phyloP scores from a whole-genome alignment of 1,140 invertebrate genomes.

The Coboldia fuscipes region DNA sequence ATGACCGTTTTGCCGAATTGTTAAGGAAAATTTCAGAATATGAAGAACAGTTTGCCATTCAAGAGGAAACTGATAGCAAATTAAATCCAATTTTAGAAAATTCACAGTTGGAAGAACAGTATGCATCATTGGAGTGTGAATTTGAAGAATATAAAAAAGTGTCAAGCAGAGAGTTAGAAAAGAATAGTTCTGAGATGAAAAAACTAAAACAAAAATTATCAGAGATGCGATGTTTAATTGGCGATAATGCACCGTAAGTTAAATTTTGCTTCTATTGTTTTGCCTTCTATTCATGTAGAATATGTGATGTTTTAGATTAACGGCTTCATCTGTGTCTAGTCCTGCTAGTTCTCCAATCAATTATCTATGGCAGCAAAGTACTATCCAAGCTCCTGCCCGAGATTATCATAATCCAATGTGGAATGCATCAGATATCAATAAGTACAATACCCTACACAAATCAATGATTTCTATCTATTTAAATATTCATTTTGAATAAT shows the following conservation, averaged over 20 bases:
- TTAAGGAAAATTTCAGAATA: slow-evolving; percentile 55
- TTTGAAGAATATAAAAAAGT: slow-evolving; percentile 27
- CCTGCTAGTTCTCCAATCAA: slow-evolving; percentile 22
- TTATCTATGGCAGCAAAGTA: slow-evolving; percentile 24
- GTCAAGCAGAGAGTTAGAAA: slow-evolving; percentile 14
- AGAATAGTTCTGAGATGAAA: slow-evolving; percentile 29
- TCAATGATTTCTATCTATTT: background rate
- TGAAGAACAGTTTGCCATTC: slow-evolving; percentile 44
- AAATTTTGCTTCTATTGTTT: no score
- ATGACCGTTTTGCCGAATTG: slow-evolving; percentile 53
- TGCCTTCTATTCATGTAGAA: no score
- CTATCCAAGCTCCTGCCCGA: slow-evolving; percentile 19
- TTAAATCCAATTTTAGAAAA: slow-evolving; percentile 58
- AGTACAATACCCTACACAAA: background rate
- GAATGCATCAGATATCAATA: background rate
- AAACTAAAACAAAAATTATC: slow-evolving; percentile 27
- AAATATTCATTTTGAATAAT: no score
- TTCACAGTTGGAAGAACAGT: slow-evolving; percentile 46
- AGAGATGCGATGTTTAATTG: slow-evolving; percentile 14
- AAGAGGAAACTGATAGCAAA: slow-evolving; percentile 23
- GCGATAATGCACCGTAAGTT: no score
- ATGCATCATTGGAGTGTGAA: slow-evolving; percentile 47
- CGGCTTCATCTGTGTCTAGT: no score
- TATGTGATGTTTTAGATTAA: no score
- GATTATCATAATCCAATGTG: slow-evolving; percentile 13